Base-by-base conservation (phyloP, 2,113 vertebrate genomes). In the Empidonax alnorum region DNA sequence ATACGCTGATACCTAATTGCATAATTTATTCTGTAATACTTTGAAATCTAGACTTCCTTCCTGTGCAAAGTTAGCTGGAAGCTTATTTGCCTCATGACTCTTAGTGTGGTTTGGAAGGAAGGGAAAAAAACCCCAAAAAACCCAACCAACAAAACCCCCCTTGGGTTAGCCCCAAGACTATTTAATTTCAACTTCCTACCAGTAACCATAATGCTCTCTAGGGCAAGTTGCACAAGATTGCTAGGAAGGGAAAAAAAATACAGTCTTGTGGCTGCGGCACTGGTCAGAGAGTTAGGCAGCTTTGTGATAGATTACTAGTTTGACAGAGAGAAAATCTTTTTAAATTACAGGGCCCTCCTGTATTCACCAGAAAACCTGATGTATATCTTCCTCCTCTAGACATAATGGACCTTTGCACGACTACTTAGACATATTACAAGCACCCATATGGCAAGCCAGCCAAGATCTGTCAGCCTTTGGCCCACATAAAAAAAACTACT, bases 361-460 rank as follows among this genome's bases (percentile, higher is more conserved):
- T 96, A 5, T 71, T 84, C 35, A 67, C 25, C 27, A 97, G 71
- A 77, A 82, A 95, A 66, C 49, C 61, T 8, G 65, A 12, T 3
- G 3, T 53, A 4, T 97, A 97, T 41, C 39, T 92, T 59, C 86
- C 95, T 71, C 67, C 97, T 5, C n/a, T 87, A 53, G 96, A 98
- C 37, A 94, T 92, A 58, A 97, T 95, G 93, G 86, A 95, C 30
- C 88, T 98, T 82, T 47, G 92, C 21, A 97, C 97, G 6, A 98
- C 97, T 10, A 87, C 80, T 15, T 97, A 96, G 30, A 66, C 65
- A 17, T 68, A 97, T 55, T 98, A 95, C 81, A 96, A 66, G 2
- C 33, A 89, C 33, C 89, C 87, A 35, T 92, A 97, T 31, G 91
- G 92, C 27, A 91, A 73, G 18, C 97, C 96, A 41, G 89, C 87